Evolutionary conservation across 2,113 vertebrate species (phyloP).

Genomic region (Catagonus wagneri): DNA sequence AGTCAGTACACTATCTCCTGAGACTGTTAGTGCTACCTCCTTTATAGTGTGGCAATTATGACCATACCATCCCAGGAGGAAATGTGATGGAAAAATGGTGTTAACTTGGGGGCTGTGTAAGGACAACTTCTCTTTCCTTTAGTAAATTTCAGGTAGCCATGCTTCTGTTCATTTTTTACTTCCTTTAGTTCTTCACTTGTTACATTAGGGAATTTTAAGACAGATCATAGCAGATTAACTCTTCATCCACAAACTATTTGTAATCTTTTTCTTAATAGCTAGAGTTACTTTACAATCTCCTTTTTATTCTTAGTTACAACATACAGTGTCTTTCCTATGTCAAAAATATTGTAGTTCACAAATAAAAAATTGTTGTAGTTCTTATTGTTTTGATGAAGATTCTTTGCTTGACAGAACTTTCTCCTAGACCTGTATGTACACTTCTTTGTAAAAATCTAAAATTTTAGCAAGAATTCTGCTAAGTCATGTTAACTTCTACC

Average conservation of each 20-base stretch:
- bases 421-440: background rate
- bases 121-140: background rate
- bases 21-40: background rate
- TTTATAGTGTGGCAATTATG: fast-evolving
- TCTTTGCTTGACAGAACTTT: background rate
- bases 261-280: background rate
- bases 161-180: background rate
- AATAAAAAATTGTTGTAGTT: background rate
- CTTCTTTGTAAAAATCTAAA: background rate
- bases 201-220: background rate
- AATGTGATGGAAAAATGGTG: background rate
- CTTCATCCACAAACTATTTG: background rate
- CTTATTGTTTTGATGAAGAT: background rate
- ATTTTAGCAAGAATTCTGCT: background rate
- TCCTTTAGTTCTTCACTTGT: background rate
- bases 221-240: background rate
- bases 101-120: background rate
- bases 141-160: background rate
- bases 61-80: background rate
- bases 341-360: background rate
- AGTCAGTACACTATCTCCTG: background rate
- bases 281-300: background rate
- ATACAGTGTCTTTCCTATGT: background rate
- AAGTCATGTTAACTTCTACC: background rate
- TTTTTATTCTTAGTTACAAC: background rate